Base-by-base conservation (phyloP, 2,888 invertebrate genomes). In the Drosophila sordidula region DNA sequence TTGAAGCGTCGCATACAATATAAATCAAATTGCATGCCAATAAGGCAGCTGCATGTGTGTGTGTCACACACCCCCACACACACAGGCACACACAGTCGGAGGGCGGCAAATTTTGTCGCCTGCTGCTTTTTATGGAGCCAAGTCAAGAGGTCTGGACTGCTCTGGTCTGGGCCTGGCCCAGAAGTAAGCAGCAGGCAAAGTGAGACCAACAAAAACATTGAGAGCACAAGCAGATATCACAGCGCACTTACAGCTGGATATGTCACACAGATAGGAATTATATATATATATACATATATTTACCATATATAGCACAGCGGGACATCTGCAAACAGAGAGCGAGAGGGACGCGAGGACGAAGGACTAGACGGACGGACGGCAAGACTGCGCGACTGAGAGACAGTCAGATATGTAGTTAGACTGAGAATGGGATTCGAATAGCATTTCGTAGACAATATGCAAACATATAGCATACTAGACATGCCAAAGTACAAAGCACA, bases 401-500 rank as follows among this genome's bases (percentile, higher is more conserved):
- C 64, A 64, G 55, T 45, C 62, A 62, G 64, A 61, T 47, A 34
- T 12, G 34, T 34, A 50, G 73, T 57, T 52, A 66, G 67, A 70
- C 84, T 55, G 42, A 59, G 77, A 57, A 52, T 52, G 47, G 45
- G 58, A 78, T 58, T 75, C 55, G 70, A 69, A 84, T 71, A 70
- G 78, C 79, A 85, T 74, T 86, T 83, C 87, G 69, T 56, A 83
- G 89, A 87, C 89, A 84, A 87, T 80, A 83, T 81, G 86, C 88
- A 78, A 78, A 87, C 87, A 84, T 80, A 89, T 75, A 64, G 83
- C 67, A 72, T 70, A 67, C 87, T 70, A 69, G 70, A 79, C 68
- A 75, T 70, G 59, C 66, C 58, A 73, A 42, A 58, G 45, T 5
- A 68, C 49, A 62, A 34, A 34, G 8, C 14, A 36, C 52, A 45